Evolutionary conservation across 1,140 invertebrate genomes (phyloP).

Genomic region (Nasonia longicornis): DNA sequence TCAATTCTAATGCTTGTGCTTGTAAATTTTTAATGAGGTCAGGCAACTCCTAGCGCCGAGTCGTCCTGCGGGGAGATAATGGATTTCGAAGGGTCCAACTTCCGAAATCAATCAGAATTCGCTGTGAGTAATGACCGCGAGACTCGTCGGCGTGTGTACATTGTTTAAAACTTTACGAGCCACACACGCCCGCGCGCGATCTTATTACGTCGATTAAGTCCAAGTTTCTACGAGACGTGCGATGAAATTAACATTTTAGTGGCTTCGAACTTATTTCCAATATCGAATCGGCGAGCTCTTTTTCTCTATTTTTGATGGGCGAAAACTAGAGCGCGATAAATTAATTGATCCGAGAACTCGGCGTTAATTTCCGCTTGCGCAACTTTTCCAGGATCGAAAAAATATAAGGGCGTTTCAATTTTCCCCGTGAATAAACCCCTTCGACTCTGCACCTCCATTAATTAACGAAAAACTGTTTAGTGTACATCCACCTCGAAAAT

Average conservation of each 20-base stretch:
- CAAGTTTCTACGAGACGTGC: neutral
- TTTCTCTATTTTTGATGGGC: neutral
- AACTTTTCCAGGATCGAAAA: neutral
- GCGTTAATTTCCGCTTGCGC: neutral
- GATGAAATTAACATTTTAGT: neutral
- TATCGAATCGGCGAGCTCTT: no score
- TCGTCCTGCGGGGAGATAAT: neutral
- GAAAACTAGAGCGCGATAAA: neutral
- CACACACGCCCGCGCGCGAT: neutral
- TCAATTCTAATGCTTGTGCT: neutral
- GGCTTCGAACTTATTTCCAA: neutral
- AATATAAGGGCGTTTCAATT: neutral
- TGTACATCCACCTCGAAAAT: no score
- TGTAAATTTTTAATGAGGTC: neutral
- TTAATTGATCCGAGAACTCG: neutral
- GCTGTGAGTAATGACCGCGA: no score
- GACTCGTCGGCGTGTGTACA: neutral
- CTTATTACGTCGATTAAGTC: neutral
- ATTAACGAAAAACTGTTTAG: no score
- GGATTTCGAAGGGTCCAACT: neutral
- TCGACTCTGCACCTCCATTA: no score
- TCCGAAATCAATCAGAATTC: neutral
- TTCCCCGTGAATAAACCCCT: neutral
- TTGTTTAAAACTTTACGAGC: neutral
- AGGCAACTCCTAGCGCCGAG: neutral